Percentiles rank a stretch among this genome's conserved stretches.
Evolutionary conservation across 2,113 vertebrate genomes (phyloP).

Genomic region (Hippocampus zosterae): DNA sequence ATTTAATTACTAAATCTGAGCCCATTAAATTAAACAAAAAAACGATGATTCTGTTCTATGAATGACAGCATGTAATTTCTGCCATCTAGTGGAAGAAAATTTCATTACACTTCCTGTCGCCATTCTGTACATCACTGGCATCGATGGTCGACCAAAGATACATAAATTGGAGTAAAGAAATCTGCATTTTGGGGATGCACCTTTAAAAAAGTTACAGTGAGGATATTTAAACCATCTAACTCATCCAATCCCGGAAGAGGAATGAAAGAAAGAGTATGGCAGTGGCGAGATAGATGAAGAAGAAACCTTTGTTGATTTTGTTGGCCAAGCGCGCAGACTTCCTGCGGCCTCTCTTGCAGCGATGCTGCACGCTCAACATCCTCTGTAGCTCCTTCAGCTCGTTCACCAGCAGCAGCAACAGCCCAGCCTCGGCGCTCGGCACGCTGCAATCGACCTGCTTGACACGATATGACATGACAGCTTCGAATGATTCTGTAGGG

Average conservation of each 20-base stretch:
- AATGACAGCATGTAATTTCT: too few species aligned
- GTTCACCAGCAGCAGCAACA: constrained; percentile 52
- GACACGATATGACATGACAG: background rate
- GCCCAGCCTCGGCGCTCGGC: constrained; percentile 24
- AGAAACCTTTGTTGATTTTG: constrained; percentile 34
- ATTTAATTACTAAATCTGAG: too few species aligned
- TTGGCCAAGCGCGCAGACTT: constrained; percentile 21
- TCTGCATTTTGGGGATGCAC: too few species aligned
- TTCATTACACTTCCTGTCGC: too few species aligned
- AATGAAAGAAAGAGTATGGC: constrained; percentile 42
- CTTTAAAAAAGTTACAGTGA: background rate
- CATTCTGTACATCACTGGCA: too few species aligned
- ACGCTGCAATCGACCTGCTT: constrained; percentile 28
- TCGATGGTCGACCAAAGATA: too few species aligned
- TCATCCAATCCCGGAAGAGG: constrained; percentile 50
- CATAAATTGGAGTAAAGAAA: too few species aligned
- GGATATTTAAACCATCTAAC: constrained; percentile 13
- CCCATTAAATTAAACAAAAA: too few species aligned
- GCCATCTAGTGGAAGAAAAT: too few species aligned
- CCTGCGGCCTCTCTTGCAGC: background rate
- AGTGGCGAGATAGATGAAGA: constrained; percentile 12
- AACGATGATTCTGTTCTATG: too few species aligned
- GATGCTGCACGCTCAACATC: constrained; percentile 1
- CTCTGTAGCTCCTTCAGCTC: constrained; percentile 34
- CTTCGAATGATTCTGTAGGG: background rate